Evolutionary conservation across 1,140 invertebrate genomes (phyloP).

Genomic region (Sitobion miscanthi): DNA sequence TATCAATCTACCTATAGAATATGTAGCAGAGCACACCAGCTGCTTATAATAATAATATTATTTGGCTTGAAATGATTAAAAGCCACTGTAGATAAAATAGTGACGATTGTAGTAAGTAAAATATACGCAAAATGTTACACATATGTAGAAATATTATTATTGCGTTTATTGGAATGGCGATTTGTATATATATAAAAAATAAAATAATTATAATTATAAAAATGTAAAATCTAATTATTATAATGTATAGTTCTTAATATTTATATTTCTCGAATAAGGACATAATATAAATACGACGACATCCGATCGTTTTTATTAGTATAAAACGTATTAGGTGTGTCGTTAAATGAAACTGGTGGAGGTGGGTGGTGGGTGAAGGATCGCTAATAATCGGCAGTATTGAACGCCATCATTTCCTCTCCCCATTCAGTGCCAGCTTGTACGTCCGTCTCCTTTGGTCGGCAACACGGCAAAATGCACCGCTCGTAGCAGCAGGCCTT

Average conservation of each 20-base stretch:
- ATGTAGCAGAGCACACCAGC: neutral
- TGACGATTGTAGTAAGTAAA: neutral
- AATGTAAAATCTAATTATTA: neutral
- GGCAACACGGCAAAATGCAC: constrained; percentile 66
- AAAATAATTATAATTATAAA: neutral
- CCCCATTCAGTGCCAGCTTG: constrained; percentile 77
- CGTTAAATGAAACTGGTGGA: neutral
- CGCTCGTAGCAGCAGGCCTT: constrained; percentile 77
- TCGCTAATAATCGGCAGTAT: constrained; percentile 55
- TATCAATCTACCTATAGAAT: no score
- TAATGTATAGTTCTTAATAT: neutral
- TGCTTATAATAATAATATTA: neutral
- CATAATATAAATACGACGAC: constrained; percentile 2
- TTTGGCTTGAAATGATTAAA: neutral
- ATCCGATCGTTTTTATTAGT: neutral
- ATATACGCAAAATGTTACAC: neutral
- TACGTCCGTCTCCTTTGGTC: constrained; percentile 66
- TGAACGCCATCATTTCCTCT: constrained; percentile 73
- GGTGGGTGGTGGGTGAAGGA: no score
- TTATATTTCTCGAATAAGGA: neutral
- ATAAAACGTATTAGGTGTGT: neutral
- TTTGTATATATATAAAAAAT: neutral
- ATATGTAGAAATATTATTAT: constrained; percentile 4
- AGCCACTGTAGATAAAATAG: neutral
- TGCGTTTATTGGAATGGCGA: neutral